Evolutionary conservation across 2,888 invertebrate species (phyloP).

Genomic region (Tachina fera): DNA sequence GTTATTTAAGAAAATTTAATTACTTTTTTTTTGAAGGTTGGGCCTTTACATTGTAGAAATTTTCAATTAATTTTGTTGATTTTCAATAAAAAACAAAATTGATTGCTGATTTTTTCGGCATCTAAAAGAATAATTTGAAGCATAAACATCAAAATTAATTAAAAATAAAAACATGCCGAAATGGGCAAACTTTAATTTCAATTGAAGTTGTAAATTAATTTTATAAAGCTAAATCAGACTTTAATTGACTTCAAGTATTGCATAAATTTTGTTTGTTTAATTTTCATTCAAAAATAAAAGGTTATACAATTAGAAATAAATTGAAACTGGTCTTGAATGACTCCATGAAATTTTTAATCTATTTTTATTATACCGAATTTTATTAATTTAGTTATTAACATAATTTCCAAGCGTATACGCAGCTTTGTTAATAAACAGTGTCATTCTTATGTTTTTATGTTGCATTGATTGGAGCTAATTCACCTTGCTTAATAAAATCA

Average conservation of each 20-base stretch:
- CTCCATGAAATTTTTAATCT: background rate
- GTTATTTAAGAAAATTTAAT: no score
- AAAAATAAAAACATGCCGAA: conserved; percentile 30
- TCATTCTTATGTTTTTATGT: background rate
- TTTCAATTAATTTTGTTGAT: conserved; percentile 17
- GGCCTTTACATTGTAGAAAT: background rate
- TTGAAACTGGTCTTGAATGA: background rate
- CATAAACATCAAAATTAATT: conserved; percentile 37
- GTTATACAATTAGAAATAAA: background rate
- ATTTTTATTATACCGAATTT: background rate
- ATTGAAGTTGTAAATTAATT: background rate
- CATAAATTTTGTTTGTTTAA: background rate
- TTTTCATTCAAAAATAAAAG: background rate
- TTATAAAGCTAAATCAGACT: background rate
- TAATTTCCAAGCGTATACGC: no score
- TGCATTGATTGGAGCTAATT: background rate
- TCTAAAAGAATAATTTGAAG: background rate
- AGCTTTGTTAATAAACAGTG: background rate
- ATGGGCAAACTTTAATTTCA: conserved; percentile 19
- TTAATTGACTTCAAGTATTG: background rate
- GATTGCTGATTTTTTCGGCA: conserved; percentile 23
- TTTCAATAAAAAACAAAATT: conserved; percentile 4
- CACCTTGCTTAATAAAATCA: conserved; percentile 4
- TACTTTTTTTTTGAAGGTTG: conserved; percentile 29
- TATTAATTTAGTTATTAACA: background rate